Evolutionary conservation across 1,140 invertebrate genomes (phyloP), one percentile per base, ranked within the genome.

Genomic region (Macrobrachium nipponense): DNA sequence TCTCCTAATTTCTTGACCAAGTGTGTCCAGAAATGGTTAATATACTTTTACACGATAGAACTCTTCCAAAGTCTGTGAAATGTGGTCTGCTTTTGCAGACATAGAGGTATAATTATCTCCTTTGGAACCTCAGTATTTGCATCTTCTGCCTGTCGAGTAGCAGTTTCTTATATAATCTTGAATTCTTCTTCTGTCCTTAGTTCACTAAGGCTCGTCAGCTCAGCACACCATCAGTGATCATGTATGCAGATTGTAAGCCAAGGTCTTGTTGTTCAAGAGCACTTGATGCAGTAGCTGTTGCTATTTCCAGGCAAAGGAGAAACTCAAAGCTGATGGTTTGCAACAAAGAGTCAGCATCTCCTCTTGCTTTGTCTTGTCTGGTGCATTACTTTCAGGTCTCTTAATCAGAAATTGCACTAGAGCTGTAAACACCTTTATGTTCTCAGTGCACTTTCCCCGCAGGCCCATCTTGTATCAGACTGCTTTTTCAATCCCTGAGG

Each of bases 131-230:
- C 15, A 73, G 43, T 23, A 73, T 73, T 23, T 73, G 7, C 70
- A 23, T 73, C 70, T 73, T 73, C 8, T 73, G 27, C 23, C 7
- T 73, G 23, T 73, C 44, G 27, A n/a, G 70, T 73, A 15, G 44
- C n/a, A 23, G 23, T 73, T 15, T 73, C 3, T 51, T 73, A 36
- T 73, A 73, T 73, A 36, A 36, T 23, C 27, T 73, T 73, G 70
- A 73, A 73, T 73, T 73, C n/a, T 73, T 73, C 70, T 73, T 73
- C 70, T 36, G n/a, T 73, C 27, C 70, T 73, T 20, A 73, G 70
- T 23, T 73, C 5, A 73, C 0, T 73, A 36, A 36, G 27, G 10
- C 70, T 23, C 17, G 10, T 73, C 70, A 73, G 27, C 43, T 73
- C 70, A 73, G 27, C 70, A 36, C 5, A 73, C 20, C 70, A 73